Evolutionary conservation across 1,140 invertebrate genomes (phyloP), one percentile per base, ranked within the genome.

Genomic region (Drosophila kohkoa): DNA sequence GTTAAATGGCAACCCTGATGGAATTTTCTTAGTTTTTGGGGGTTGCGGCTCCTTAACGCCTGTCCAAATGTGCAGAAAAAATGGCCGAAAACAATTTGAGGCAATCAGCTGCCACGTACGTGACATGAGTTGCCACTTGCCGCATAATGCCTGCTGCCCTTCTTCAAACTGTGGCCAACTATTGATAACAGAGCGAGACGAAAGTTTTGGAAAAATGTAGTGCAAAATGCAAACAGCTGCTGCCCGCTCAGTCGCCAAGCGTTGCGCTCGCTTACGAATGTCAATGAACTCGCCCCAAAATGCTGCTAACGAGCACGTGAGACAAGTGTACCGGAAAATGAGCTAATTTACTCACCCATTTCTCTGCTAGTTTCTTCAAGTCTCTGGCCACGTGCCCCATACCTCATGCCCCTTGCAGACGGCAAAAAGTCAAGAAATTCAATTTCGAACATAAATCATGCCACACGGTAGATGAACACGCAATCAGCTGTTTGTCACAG

Each of bases 401-500:
- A 15, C 28, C 41, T 45, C 13, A 20, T 85, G 82, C 74, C 38
- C 41, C 16, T 7, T 41, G 13, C 30, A 16, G 5, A 46, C 43
- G 67, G 30, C 48, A 73, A 76, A 54, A 82, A 88, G 83, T 88
- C 85, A 88, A 89, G 85, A 89, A 89, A 88, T 89, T 89, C 83
- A 81, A 88, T 88, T 83, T 77, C 16, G 55, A 70, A 78, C 83
- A 88, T 88, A 88, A 88, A 88, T 88, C 83, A 88, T 88, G 77
- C 70, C 60, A 63, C 32, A 77, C 62, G 51, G 68, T 59, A 78
- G 76, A 75, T 70, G 82, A 79, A 77, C 82, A 86, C 80, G 77
- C 83, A 88, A 88, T 88, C 83, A 88, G 86, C 83, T 88, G 83
- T 88, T 87, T 88, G 83, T 88, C 82, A 80, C 74, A 71, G 30